phyloP scores from a whole-genome alignment of 2,797 vertebrate species.

The Gorsachius magnificus region DNA sequence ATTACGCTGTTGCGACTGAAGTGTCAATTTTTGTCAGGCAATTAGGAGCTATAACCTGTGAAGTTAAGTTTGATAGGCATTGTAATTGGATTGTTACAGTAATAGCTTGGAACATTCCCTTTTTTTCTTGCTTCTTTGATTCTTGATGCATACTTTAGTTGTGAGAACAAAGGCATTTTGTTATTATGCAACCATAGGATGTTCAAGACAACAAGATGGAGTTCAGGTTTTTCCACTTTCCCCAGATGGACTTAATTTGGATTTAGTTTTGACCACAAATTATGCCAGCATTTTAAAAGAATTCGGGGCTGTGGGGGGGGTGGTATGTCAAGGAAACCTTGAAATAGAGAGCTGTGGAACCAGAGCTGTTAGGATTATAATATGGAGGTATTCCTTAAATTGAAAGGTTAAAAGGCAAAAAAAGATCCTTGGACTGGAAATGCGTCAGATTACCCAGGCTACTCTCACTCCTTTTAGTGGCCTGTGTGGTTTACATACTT shows the following conservation, averaged over 20 bases:
- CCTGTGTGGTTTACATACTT: neutral
- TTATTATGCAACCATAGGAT: slow-evolving; percentile 74
- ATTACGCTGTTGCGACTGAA: slow-evolving; percentile 98
- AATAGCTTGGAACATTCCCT: slow-evolving; percentile 89
- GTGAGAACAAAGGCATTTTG: slow-evolving; percentile 79
- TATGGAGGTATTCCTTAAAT: neutral
- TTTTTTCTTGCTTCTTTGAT: slow-evolving; percentile 81
- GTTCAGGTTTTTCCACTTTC: slow-evolving; percentile 37
- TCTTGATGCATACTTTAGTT: slow-evolving; percentile 79
- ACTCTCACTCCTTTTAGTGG: neutral
- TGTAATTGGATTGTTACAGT: slow-evolving; percentile 99
- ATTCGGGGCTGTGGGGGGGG: neutral
- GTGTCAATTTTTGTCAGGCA: slow-evolving; percentile 99
- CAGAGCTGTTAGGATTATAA: neutral
- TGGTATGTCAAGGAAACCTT: neutral
- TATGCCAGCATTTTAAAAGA: neutral
- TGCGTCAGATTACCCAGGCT: neutral
- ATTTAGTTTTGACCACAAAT: slow-evolving; percentile 29
- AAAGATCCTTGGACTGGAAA: neutral
- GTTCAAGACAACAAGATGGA: slow-evolving; percentile 67
- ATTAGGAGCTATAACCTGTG: slow-evolving; percentile 99
- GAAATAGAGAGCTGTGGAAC: neutral
- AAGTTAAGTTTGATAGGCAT: slow-evolving; percentile 99
- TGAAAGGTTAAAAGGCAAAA: neutral
- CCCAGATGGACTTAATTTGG: slow-evolving; percentile 36